Percentiles rank a stretch among this genome's conserved stretches.
phyloP scores from a whole-genome alignment of 23 tunicate genomes.

The Ciona savignyi region DNA sequence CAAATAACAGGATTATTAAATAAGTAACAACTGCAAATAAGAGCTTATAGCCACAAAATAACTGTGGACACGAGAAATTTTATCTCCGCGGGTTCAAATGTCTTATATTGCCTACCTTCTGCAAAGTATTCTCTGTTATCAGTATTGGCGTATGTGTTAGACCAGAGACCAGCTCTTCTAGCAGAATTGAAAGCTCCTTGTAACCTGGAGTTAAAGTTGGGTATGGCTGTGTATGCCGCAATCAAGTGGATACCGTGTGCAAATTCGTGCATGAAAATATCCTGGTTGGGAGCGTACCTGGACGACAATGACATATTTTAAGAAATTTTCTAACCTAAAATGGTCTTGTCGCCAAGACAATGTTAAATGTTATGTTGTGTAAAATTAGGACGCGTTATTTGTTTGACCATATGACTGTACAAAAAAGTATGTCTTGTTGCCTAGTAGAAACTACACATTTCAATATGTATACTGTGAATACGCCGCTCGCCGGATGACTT shows the following conservation, averaged over 20 bases:
- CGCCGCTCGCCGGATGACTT: too few relatives aligned
- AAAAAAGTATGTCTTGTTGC: not conserved
- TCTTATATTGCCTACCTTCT: conserved; percentile 61
- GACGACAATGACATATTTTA: not conserved
- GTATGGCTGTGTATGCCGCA: conserved; percentile 57
- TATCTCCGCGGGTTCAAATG: too few relatives aligned
- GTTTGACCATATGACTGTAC: too few relatives aligned
- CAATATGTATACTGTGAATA: too few relatives aligned
- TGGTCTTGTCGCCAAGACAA: not conserved
- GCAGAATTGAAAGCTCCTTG: conserved; percentile 36
- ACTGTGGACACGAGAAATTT: too few relatives aligned
- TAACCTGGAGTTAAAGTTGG: conserved; percentile 39
- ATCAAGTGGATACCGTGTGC: conserved; percentile 75
- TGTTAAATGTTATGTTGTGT: not conserved
- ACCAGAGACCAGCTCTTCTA: conserved; percentile 49
- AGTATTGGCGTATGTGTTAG: conserved; percentile 64
- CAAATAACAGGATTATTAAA: too few relatives aligned
- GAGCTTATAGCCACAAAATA: too few relatives aligned
- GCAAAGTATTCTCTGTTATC: conserved; percentile 68
- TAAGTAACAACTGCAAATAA: too few relatives aligned
- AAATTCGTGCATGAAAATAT: conserved; percentile 76
- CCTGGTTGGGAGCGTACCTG: conserved; percentile 39
- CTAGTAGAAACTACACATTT: not conserved
- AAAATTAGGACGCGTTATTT: too few relatives aligned
- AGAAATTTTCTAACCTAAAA: not conserved